Percentiles rank a stretch among this genome's conserved stretches.
Evolutionary conservation across 1,140 invertebrate species (phyloP).

Genomic region (Whitmania pigra): DNA sequence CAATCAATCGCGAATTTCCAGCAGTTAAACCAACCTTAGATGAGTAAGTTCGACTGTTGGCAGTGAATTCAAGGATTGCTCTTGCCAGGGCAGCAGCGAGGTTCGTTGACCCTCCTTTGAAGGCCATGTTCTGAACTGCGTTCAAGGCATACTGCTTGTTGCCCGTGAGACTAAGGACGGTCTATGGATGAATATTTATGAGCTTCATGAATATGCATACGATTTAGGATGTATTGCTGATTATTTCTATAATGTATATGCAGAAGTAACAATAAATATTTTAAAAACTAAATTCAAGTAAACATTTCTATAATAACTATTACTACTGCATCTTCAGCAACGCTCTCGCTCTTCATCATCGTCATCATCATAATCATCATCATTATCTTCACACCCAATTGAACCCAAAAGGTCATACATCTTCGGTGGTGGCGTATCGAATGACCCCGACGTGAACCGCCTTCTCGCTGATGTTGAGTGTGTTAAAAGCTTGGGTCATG

Average conservation of each 20-base stretch:
- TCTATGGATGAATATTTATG: background rate
- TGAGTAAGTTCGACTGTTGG: background rate
- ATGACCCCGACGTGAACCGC: conserved; percentile 12
- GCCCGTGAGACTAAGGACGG: background rate
- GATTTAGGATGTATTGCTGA: too few relatives aligned
- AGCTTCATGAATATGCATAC: too few relatives aligned
- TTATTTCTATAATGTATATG: too few relatives aligned
- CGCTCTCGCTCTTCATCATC: too few relatives aligned
- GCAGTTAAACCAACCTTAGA: background rate
- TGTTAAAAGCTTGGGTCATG: background rate
- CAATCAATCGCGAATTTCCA: too few relatives aligned
- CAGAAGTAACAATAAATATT: too few relatives aligned
- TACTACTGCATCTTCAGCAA: too few relatives aligned
- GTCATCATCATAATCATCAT: too few relatives aligned
- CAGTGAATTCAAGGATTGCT: background rate
- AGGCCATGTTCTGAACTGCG: background rate
- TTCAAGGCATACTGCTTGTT: background rate
- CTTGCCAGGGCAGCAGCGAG: conserved; percentile 1
- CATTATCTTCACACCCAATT: too few relatives aligned
- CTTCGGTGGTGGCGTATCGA: background rate
- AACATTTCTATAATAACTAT: too few relatives aligned
- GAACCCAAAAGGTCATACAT: background rate
- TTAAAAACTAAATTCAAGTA: too few relatives aligned
- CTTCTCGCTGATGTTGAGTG: background rate
- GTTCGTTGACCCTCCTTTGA: conserved; percentile 12